Evolutionary conservation across 1,140 invertebrate genomes (phyloP).

Genomic region (Musca vetustissima): DNA sequence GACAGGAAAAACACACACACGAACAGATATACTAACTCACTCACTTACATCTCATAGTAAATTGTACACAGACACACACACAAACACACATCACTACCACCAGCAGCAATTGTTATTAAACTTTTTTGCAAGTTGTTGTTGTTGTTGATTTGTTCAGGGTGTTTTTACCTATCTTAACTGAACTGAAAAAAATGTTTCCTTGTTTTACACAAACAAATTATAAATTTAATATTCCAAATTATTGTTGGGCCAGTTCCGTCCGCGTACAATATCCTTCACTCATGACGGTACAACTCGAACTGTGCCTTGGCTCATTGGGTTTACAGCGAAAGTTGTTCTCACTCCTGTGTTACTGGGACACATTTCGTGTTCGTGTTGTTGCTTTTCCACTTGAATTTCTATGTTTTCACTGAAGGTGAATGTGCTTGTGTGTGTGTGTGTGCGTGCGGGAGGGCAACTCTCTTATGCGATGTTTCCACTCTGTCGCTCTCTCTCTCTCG

Average conservation of each 20-base stretch:
- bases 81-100: no score
- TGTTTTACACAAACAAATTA: neutral
- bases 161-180: neutral
- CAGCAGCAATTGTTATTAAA: no score
- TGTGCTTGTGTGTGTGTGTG: no score
- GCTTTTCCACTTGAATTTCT: neutral
- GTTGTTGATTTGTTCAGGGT: no score
- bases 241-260: neutral
- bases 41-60: no score
- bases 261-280: constrained; percentile 10
- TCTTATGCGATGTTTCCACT: constrained; percentile 4
- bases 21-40: no score
- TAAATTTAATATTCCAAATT: neutral
- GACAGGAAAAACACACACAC: no score
- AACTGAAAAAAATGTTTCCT: neutral
- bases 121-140: no score
- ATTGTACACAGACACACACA: no score
- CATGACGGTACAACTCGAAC: constrained; percentile 19
- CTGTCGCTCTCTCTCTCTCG: constrained; percentile 6
- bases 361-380: no score
- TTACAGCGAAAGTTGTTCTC: neutral
- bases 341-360: neutral
- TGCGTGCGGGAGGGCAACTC: no score
- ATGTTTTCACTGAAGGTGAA: no score
- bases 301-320: neutral